Conservation (phyloP, 2,797 vertebrate genomes). For the Malurus splendens region DNA sequence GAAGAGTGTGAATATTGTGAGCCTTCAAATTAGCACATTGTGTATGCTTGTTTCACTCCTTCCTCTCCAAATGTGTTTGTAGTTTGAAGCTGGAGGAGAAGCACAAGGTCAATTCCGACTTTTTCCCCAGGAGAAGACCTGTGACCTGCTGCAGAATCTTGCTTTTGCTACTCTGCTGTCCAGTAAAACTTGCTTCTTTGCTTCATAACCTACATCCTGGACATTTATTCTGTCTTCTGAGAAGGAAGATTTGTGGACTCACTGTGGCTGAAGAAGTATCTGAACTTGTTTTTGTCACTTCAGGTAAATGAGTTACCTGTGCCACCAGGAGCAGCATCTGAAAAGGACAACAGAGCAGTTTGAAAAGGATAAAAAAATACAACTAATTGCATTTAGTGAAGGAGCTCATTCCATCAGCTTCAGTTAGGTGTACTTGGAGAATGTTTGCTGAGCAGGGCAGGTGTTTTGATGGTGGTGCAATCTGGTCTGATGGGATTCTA, state of each 20-base stretch:
- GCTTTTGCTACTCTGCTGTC: neutral
- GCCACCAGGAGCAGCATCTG: neutral
- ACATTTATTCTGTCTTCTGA: neutral
- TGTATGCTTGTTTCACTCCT: neutral
- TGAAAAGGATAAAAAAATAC: neutral
- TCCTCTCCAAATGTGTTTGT: neutral
- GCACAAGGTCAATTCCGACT: fast-evolving
- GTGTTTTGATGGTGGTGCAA: neutral
- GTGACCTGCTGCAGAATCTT: neutral
- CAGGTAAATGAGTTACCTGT: neutral
- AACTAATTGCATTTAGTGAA: neutral
- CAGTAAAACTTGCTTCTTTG: neutral
- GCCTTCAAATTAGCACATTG: neutral
- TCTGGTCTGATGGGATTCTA: neutral
- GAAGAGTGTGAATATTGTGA: neutral
- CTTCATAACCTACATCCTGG: neutral
- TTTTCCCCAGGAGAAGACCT: neutral
- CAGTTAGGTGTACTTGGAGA: neutral
- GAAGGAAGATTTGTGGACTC: neutral
- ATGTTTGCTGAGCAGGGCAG: neutral
- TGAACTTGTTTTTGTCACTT: neutral
- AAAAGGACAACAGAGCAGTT: neutral
- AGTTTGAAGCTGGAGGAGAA: neutral
- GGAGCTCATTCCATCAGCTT: neutral
- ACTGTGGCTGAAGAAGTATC: neutral